Evolutionary conservation across 2,888 invertebrate genomes (phyloP).

Genomic region (Napeogenes sylphis): DNA sequence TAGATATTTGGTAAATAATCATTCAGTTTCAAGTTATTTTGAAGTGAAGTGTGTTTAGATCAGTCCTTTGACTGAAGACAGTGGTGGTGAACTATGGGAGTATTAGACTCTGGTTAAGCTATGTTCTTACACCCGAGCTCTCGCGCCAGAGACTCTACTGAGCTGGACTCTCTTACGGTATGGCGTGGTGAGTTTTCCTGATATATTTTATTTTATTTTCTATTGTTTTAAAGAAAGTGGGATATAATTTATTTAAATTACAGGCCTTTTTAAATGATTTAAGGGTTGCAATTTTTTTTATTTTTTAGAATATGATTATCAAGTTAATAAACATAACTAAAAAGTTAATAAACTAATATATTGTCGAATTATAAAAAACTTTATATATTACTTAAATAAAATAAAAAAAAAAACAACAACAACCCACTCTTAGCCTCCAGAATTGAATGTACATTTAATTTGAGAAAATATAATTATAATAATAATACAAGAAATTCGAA

Average conservation of each 20-base stretch:
- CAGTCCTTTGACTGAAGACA: constrained; percentile 15
- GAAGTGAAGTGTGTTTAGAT: constrained; percentile 27
- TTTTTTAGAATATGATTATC: too few species aligned
- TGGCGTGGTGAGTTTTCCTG: constrained; percentile 65
- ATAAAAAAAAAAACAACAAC: too few species aligned
- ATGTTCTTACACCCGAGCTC: constrained; percentile 74
- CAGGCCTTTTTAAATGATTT: background rate
- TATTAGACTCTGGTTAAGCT: constrained; percentile 70
- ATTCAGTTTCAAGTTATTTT: constrained; percentile 2
- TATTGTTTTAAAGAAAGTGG: too few species aligned
- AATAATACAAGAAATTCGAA: background rate
- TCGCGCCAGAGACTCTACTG: constrained; percentile 64
- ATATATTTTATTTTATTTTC: too few species aligned
- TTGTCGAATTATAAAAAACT: too few species aligned
- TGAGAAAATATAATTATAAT: background rate
- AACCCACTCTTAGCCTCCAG: too few species aligned
- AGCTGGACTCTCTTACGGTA: constrained; percentile 67
- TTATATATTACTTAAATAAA: too few species aligned
- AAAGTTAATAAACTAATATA: too few species aligned
- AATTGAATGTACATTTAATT: background rate
- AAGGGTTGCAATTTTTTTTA: too few species aligned
- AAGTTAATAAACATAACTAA: too few species aligned
- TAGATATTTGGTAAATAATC: constrained; percentile 15
- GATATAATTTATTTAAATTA: background rate
- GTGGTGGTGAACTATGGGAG: constrained; percentile 57